Percentiles rank a stretch among this genome's conserved stretches.
Evolutionary conservation across 2,888 invertebrate species (phyloP).

Genomic region (Tachina grossa): DNA sequence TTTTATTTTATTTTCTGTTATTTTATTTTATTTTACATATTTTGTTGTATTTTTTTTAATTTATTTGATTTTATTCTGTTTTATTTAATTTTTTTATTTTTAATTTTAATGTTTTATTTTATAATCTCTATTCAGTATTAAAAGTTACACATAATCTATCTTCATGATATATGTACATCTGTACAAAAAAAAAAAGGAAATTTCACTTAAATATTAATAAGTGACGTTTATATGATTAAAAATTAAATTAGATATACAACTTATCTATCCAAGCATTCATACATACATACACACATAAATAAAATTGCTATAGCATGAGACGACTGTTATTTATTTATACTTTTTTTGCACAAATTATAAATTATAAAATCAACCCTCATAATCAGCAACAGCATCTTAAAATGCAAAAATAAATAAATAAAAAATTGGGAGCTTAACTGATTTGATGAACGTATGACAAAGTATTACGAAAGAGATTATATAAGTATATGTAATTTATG

Average conservation of each 20-base stretch:
- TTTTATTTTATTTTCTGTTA: too few relatives aligned
- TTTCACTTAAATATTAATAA: conserved; percentile 56
- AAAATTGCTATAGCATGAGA: conserved; percentile 43
- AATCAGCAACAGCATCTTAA: conserved; percentile 11
- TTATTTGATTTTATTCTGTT: too few relatives aligned
- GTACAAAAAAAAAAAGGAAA: too few relatives aligned
- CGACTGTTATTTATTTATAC: conserved; percentile 1
- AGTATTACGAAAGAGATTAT: conserved; percentile 43
- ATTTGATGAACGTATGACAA: conserved; percentile 10
- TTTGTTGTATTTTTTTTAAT: too few relatives aligned
- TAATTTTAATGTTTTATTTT: too few relatives aligned
- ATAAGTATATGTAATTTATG: conserved; percentile 38
- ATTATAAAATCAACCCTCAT: conserved; percentile 54
- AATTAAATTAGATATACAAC: conserved; percentile 40
- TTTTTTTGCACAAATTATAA: conserved; percentile 34
- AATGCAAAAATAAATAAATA: not conserved
- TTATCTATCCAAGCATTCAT: not conserved
- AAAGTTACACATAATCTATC: conserved; percentile 21
- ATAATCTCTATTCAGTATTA: too few relatives aligned
- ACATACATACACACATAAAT: not conserved
- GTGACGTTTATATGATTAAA: conserved; percentile 43
- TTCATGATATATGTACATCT: not conserved
- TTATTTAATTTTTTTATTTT: too few relatives aligned
- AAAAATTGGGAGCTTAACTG: conserved; percentile 37
- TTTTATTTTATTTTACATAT: too few relatives aligned